These are phyloP conservation scores for Lophius piscatorius DNA, from an alignment of 2,113 vertebrate genomes.

Conservation along the genomic window DNA sequence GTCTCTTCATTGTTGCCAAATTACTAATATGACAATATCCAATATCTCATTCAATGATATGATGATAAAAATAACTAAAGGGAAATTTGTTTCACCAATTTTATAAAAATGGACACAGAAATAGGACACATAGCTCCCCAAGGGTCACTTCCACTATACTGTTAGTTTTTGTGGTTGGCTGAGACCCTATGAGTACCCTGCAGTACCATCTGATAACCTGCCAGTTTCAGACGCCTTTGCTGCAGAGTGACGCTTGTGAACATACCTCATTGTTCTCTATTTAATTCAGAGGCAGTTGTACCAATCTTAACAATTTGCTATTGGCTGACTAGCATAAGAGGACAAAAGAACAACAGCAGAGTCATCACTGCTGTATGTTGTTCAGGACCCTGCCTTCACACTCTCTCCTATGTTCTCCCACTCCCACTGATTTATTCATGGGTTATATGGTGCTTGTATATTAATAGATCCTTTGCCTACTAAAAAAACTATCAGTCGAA, in stretches of 20 bases:
- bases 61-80: too few species aligned
- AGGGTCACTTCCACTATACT: slow-evolving; percentile 15
- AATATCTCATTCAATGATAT: too few species aligned
- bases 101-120: slow-evolving; percentile 7
- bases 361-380: slow-evolving; percentile 9
- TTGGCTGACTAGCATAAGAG: slow-evolving; percentile 10
- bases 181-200: slow-evolving; percentile 1
- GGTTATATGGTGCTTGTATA: slow-evolving; percentile 47
- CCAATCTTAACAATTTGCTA: slow-evolving; percentile 18
- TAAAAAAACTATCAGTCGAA: slow-evolving; percentile 36
- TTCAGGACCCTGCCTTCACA: slow-evolving; percentile 22
- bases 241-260: slow-evolving; percentile 28
- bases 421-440: slow-evolving; percentile 62
- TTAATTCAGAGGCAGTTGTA: slow-evolving; percentile 39
- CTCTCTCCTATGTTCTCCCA: slow-evolving; percentile 19
- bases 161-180: slow-evolving; percentile 9
- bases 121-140: slow-evolving; percentile 11
- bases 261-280: slow-evolving; percentile 29
- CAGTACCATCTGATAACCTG: slow-evolving; percentile 35
- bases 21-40: too few species aligned
- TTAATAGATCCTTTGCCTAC: slow-evolving; percentile 56
- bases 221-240: slow-evolving; percentile 24
- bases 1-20: neutral
- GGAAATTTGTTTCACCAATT: neutral
- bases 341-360: slow-evolving; percentile 17